A percentile compares a stretch with the other conserved stretches of the same genome.
Evolutionary conservation across 1,140 invertebrate genomes (phyloP).

Genomic region (Conopomorpha cramerella): DNA sequence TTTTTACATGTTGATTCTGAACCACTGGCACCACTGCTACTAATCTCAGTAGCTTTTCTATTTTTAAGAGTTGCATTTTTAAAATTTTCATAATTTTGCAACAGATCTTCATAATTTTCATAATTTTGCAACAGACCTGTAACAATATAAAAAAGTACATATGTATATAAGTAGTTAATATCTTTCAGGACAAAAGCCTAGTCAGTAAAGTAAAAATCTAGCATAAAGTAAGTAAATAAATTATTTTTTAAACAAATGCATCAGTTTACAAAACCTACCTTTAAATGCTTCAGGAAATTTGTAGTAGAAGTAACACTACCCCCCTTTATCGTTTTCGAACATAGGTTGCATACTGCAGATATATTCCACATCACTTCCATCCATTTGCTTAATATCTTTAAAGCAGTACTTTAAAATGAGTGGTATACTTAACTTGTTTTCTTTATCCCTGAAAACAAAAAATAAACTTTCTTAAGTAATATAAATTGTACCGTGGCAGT

Average conservation of each 20-base stretch:
- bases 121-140: too few relatives aligned
- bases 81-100: slow-evolving; percentile 9
- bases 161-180: too few relatives aligned
- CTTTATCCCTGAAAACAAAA: slow-evolving; percentile 9
- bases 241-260: too few relatives aligned
- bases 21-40: slow-evolving; percentile 4
- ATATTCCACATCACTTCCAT: slow-evolving; percentile 7
- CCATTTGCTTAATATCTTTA: slow-evolving; percentile 10
- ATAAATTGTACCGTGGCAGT: slow-evolving; percentile 6
- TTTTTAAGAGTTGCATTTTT: slow-evolving; percentile 7
- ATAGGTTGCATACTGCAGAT: slow-evolving; percentile 9
- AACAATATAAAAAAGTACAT: slow-evolving; percentile 6
- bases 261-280: slow-evolving; percentile 10
- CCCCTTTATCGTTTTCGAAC: slow-evolving; percentile 10
- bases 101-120: slow-evolving; percentile 6
- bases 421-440: slow-evolving; percentile 7
- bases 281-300: slow-evolving; percentile 12
- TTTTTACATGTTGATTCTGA: slow-evolving; percentile 7
- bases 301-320: slow-evolving; percentile 8
- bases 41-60: slow-evolving; percentile 7
- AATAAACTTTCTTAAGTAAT: slow-evolving; percentile 6
- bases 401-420: slow-evolving; percentile 9
- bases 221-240: too few relatives aligned
- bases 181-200: too few relatives aligned
- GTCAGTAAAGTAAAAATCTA: too few relatives aligned